Base-by-base conservation (phyloP, 2,797 vertebrate genomes). In the Momotus momota region DNA sequence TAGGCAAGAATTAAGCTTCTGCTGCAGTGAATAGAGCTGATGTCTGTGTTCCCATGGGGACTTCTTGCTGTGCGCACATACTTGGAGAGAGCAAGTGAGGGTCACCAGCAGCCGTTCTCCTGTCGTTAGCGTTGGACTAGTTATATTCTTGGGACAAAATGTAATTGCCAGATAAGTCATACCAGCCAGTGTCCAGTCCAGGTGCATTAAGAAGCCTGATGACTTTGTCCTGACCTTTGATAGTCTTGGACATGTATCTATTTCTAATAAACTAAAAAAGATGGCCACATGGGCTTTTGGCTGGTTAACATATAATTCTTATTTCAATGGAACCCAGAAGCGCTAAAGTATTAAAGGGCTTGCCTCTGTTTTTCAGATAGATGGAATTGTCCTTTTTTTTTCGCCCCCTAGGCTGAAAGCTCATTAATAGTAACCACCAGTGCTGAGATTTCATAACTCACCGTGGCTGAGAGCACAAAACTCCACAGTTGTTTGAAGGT, bases 321-420 rank as follows among this genome's bases (percentile, higher is more conserved):
- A 15, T 85, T 92, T 77, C 66, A 51, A 4, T 2, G 52, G 54
- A 88, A 66, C 51, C 74, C 74, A 13, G 54, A 48, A 73, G 35
- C 65, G 55, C 55, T 60, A 9, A 62, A 60, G 26, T 66, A 86
- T 81, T 94, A 33, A 77, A 92, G 51, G 31, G 46, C 52, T 86
- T 27, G 54, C 22, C n/a, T 49, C 40, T 93, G 23, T 90, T 94
- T 93, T 90, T 83, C 86, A 89, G 72, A 77, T 55, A 91, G 86
- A 87, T 91, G 66, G 40, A 55, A 60, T 86, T 69, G 48, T 77
- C 22, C 8, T 29, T 55, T 46, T 64, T 69, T 35, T n/a, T 33
- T 38, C 7, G 2, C 6, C 20, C 60, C 45, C 27, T 25, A 29
- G 71, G 54, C 81, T 84, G 81, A 88, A 81, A 88, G 27, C 40